Evolutionary conservation across 2,797 vertebrate genomes (phyloP), one percentile per base, ranked within the genome.

Genomic region (Sciurus carolinensis): DNA sequence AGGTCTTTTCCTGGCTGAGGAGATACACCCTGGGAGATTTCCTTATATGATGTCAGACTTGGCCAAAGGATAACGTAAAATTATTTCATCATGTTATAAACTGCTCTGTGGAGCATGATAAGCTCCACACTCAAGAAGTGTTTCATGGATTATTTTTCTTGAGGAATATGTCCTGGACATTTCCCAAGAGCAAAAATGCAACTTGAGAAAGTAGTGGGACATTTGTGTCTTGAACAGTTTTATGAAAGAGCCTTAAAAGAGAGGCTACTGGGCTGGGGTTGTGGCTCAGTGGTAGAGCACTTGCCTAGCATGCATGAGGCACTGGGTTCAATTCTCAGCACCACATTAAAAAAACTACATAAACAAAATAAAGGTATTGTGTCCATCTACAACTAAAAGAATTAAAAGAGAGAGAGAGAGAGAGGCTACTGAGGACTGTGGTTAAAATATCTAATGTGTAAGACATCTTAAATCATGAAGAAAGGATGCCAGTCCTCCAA

Each of bases 201-300:
- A 6, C 20, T 0, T 26, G 28, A 80, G 66, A 67, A 67, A 91
- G 20, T 54, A 69, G 50, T 54, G 36, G n/a, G 33, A 12, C 20
- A 26, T 87, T 67, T 82, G 59, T 79, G 13, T 90, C 59, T 73
- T 76, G 89, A 72, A 57, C 66, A 39, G 15, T 66, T 87, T 88
- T 75, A 30, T 79, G 42, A 64, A 90, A 93, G 71, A 84, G 14
- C 54, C 76, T 95, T 89, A 13, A 76, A 80, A 81, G 47, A 75
- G 79, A 87, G 57, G 67, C 52, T 81, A 0, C 52, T 30, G 54
- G 39, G 3, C 39, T 39, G 39, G 39, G 39, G 39, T 39, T 39
- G 39, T 39, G 39, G 39, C 39, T 39, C 39, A 39, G 39, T 39
- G 39, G 39, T 39, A 39, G 39, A 39, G 39, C 39, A 39, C 39